Conservation (phyloP, 2,113 vertebrate species). For the Gasterosteus aculeatus region DNA sequence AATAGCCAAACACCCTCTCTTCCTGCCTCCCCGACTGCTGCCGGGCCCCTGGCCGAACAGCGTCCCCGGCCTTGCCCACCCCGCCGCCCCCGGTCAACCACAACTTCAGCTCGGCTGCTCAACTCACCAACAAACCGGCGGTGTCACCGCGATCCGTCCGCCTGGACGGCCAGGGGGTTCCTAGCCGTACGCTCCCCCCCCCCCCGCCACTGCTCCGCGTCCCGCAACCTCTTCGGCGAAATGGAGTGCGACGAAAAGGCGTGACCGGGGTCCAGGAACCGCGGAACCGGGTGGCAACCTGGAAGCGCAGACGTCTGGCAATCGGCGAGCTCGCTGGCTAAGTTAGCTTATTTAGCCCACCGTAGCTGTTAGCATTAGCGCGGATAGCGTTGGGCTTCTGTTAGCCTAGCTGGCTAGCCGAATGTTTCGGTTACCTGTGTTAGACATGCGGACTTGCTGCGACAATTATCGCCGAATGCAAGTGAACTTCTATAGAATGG, state of each 20-base stretch:
- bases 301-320: constrained; percentile 49
- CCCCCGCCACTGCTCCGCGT: constrained; percentile 80
- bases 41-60: constrained; percentile 56
- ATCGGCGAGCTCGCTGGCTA: constrained; percentile 35
- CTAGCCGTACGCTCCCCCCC: constrained; percentile 60
- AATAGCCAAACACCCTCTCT: constrained; percentile 52
- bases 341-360: constrained; percentile 61
- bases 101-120: constrained; percentile 29
- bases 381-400: constrained; percentile 53
- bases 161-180: constrained; percentile 76
- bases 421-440: constrained; percentile 16
- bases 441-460: constrained; percentile 1
- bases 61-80: constrained; percentile 71
- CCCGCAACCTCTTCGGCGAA: constrained; percentile 47
- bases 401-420: constrained; percentile 52
- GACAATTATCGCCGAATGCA: neutral
- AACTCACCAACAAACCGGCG: constrained; percentile 79
- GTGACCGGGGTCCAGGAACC: constrained; percentile 1
- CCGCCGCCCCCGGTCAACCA: constrained; percentile 29
- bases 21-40: neutral
- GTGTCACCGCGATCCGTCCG: constrained; percentile 78
- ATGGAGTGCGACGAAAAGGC: constrained; percentile 10
- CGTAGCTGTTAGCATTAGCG: constrained; percentile 55
- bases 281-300: constrained; percentile 13
- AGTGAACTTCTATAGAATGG: neutral